Evolutionary conservation across 2,797 vertebrate genomes (phyloP).

Genomic region (Lophotriccus pileatus): DNA sequence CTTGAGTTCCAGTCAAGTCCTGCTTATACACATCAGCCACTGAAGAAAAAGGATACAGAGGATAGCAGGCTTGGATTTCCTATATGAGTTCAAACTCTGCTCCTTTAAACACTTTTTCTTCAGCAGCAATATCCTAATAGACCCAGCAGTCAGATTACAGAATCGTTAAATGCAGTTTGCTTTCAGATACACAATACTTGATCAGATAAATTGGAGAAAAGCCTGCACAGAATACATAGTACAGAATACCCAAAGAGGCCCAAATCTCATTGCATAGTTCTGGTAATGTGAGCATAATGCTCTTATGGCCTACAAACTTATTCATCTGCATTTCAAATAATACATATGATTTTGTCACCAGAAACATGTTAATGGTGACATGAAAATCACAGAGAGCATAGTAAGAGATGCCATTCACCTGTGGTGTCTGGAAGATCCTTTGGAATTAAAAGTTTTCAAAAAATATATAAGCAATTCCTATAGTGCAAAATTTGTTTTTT

Average conservation of each 20-base stretch:
- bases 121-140: neutral
- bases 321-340: neutral
- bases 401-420: neutral
- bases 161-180: neutral
- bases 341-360: neutral
- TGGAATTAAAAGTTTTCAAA: neutral
- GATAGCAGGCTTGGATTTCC: neutral
- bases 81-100: neutral
- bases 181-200: neutral
- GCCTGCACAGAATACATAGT: neutral
- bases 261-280: neutral
- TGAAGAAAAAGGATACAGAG: neutral
- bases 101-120: neutral
- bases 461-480: neutral
- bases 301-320: neutral
- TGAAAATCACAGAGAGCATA: neutral
- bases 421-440: neutral
- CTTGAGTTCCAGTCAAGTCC: neutral
- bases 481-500: neutral
- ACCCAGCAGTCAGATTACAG: neutral
- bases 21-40: neutral
- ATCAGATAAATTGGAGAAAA: neutral
- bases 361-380: neutral
- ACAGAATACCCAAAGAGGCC: neutral
- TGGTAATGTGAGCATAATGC: neutral